Evolutionary conservation across 2,888 invertebrate species (phyloP), one percentile per base, ranked within the genome.

Genomic region (Lacanobia wlatinum): DNA sequence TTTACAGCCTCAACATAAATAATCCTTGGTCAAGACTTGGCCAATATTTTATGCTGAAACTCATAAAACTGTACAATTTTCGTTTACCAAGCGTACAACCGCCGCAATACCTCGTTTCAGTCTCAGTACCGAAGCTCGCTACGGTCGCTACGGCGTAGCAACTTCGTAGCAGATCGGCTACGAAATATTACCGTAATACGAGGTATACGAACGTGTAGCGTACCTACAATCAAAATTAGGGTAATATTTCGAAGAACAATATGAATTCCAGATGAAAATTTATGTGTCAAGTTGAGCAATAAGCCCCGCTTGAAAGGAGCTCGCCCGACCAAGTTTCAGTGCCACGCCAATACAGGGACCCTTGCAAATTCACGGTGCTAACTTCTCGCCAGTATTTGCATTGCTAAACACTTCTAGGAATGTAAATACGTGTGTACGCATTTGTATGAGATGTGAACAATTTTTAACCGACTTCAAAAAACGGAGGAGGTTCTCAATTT

Each of bases 181-280:
- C 87, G 85, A 67, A 76, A 76, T 79, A 73, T 71, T 40, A 68
- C 53, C 60, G 28, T 62, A 28, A 34, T 69, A 73, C 63, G 79
- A 64, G 64, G 70, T 50, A 74, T 48, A 60, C 16, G n/a, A n/a
- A n/a, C 14, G 58, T 69, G 56, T n/a, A n/a, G n/a, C 73, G 58
- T 69, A 60, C 73, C 71, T 72, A 63, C 61, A 73, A 67, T 77
- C 68, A 80, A 82, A 83, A 70, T 78, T 73, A 62, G 58, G 23
- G 59, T 63, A 59, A 71, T 76, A 80, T 84, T 80, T 79, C 69
- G 79, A 83, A 70, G 80, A 76, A 75, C 83, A 78, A 86, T 84
- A 83, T 85, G 86, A 86, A 88, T 87, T 88, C 77, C 70, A 84
- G 84, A 89, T 87, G 84, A 83, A 87, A 90, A 89, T 89, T 83